Evolutionary conservation across 2,113 vertebrate genomes (phyloP).

Genomic region (Takifugu flavidus): DNA sequence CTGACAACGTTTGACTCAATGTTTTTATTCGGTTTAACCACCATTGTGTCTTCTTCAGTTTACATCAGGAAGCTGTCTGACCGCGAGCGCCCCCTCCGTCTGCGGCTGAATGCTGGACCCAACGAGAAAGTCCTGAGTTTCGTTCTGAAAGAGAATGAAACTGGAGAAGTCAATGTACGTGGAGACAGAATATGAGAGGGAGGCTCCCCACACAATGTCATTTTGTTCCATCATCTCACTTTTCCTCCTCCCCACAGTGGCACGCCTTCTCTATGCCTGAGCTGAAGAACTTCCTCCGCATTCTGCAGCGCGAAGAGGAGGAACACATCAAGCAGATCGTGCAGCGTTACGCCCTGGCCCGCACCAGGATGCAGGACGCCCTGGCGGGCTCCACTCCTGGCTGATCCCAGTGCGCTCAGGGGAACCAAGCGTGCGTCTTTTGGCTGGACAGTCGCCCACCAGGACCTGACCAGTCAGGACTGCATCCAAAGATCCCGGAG

Average conservation of each 20-base stretch:
- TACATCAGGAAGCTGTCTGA: constrained; percentile 85
- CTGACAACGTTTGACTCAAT: neutral
- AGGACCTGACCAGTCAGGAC: constrained; percentile 38
- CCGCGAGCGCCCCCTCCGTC: constrained; percentile 81
- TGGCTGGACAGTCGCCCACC: constrained; percentile 35
- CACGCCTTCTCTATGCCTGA: constrained; percentile 91
- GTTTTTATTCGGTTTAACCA: neutral
- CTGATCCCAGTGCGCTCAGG: constrained; percentile 61
- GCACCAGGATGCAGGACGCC: constrained; percentile 84
- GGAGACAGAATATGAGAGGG: neutral
- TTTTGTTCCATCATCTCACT: neutral
- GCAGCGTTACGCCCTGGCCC: constrained; percentile 83
- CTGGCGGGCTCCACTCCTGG: constrained; percentile 79
- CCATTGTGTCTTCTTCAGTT: constrained; percentile 67
- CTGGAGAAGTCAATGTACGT: constrained; percentile 95
- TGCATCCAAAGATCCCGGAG: constrained; percentile 64
- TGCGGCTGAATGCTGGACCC: constrained; percentile 86
- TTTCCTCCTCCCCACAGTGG: constrained; percentile 76
- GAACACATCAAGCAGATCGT: constrained; percentile 86
- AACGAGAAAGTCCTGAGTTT: constrained; percentile 88
- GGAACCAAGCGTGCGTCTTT: constrained; percentile 44
- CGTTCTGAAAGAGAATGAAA: constrained; percentile 93
- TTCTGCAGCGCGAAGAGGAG: constrained; percentile 90
- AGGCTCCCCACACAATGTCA: neutral
- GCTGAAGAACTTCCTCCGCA: constrained; percentile 90